Percentiles rank a stretch among this genome's conserved stretches.
These are phyloP conservation scores for Scelioninae gen. 1 DNA, from an alignment of 2,888 invertebrate genomes.

Conservation along the genomic window DNA sequence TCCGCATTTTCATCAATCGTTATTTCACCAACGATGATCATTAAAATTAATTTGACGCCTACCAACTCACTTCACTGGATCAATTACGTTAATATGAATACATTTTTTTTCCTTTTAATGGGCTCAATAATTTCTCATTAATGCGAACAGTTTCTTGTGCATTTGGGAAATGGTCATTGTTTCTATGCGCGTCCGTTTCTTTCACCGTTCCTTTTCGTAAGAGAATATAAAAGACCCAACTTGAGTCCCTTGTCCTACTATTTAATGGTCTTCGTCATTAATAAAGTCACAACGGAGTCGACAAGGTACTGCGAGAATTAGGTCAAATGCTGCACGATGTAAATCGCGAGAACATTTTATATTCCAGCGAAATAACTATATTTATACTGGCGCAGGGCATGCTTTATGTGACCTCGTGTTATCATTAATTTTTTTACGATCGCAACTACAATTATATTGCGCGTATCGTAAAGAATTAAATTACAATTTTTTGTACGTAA, in stretches of 20 bases:
- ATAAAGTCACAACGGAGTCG: slow-evolving; percentile 67
- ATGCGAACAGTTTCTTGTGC: too few relatives aligned
- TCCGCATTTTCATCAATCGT: neutral
- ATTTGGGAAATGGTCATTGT: too few relatives aligned
- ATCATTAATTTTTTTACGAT: slow-evolving; percentile 26
- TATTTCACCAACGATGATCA: neutral
- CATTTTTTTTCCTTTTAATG: slow-evolving; percentile 8
- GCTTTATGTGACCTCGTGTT: slow-evolving; percentile 16
- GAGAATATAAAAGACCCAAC: slow-evolving; percentile 44
- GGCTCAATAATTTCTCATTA: too few relatives aligned
- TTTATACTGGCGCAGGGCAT: slow-evolving; percentile 19
- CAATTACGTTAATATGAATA: slow-evolving; percentile 1
- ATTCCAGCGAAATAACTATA: slow-evolving; percentile 46
- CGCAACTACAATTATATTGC: neutral
- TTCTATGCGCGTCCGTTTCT: too few relatives aligned
- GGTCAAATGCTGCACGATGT: slow-evolving; percentile 64
- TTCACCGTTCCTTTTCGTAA: slow-evolving; percentile 14
- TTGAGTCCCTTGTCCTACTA: slow-evolving; percentile 56
- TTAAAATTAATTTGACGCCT: slow-evolving; percentile 7
- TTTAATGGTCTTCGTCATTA: slow-evolving; percentile 71
- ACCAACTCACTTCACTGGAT: too few relatives aligned
- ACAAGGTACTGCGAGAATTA: slow-evolving; percentile 63
- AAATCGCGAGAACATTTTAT: slow-evolving; percentile 52
- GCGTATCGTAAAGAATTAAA: too few relatives aligned
- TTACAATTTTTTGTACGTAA: too few relatives aligned